Evolutionary conservation across 2,113 vertebrate species (phyloP).

Genomic region (Synchiropus splendidus): DNA sequence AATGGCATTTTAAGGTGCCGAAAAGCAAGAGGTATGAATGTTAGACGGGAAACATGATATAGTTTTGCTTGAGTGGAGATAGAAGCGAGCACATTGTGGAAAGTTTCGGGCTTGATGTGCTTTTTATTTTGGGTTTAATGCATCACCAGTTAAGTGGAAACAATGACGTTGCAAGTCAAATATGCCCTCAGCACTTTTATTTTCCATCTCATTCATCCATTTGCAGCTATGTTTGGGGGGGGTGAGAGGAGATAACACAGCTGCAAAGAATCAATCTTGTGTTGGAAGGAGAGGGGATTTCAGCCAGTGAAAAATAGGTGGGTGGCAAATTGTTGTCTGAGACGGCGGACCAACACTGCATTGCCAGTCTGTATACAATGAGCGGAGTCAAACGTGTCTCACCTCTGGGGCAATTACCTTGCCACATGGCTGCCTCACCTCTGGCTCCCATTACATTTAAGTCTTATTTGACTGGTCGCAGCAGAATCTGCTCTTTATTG

Average conservation of each 20-base stretch:
- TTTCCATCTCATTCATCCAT: conserved; percentile 3
- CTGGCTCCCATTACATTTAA: conserved; percentile 8
- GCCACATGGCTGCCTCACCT: conserved; percentile 13
- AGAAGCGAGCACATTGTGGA: too few relatives aligned
- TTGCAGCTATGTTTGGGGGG: conserved; percentile 33
- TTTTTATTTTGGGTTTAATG: too few relatives aligned
- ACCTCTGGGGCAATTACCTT: conserved; percentile 20
- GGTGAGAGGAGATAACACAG: conserved; percentile 31
- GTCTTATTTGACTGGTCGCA: conserved; percentile 4
- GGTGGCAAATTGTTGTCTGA: conserved; percentile 39
- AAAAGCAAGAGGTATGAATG: too few relatives aligned
- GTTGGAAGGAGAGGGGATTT: conserved; percentile 40
- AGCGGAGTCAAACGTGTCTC: conserved; percentile 13
- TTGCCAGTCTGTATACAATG: conserved; percentile 17
- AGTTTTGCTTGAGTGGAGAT: too few relatives aligned
- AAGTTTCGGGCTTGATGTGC: too few relatives aligned
- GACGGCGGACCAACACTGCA: conserved; percentile 22
- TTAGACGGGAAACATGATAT: too few relatives aligned
- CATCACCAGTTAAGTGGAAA: too few relatives aligned
- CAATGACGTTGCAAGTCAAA: too few relatives aligned
- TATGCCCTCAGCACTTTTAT: too few relatives aligned
- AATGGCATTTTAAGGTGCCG: too few relatives aligned
- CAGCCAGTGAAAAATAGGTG: conserved; percentile 38
- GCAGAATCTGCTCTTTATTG: conserved; percentile 9
- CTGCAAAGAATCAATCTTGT: conserved; percentile 64